phyloP scores from a whole-genome alignment of 2,888 invertebrate species.

The Apodemia mormo region DNA sequence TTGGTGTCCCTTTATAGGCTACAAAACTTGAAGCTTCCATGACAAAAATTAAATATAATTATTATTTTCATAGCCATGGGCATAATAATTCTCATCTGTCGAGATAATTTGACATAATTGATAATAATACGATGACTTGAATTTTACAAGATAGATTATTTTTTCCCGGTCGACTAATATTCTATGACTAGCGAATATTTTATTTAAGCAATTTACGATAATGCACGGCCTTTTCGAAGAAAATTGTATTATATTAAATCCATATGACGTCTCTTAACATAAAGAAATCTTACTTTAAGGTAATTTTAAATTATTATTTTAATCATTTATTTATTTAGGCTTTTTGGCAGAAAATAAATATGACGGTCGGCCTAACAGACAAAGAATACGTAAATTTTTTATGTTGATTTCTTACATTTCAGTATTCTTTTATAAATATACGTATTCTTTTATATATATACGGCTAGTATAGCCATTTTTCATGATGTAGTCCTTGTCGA shows the following conservation, averaged over 20 bases:
- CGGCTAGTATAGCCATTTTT: no score
- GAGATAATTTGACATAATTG: constrained; percentile 6
- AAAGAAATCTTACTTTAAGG: no score
- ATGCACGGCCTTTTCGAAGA: not conserved
- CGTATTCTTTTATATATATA: no score
- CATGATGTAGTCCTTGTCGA: no score
- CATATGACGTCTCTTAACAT: not conserved
- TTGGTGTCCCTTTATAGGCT: no score
- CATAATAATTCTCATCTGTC: not conserved
- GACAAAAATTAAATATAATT: not conserved
- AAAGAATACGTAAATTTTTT: no score
- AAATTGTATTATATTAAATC: not conserved
- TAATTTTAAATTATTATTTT: no score
- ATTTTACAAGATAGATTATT: not conserved
- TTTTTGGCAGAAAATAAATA: no score
- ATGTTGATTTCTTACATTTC: no score
- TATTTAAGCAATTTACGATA: not conserved
- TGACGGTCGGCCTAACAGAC: no score
- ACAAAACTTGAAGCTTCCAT: not conserved
- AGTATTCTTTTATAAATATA: no score
- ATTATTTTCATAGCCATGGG: not conserved
- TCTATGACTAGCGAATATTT: not conserved
- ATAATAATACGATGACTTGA: constrained; percentile 8
- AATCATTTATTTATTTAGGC: no score
- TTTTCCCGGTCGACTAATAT: not conserved